These are phyloP conservation scores for Diplodus sargus DNA, from an alignment of 2,797 vertebrate species.

Conservation along the genomic window DNA sequence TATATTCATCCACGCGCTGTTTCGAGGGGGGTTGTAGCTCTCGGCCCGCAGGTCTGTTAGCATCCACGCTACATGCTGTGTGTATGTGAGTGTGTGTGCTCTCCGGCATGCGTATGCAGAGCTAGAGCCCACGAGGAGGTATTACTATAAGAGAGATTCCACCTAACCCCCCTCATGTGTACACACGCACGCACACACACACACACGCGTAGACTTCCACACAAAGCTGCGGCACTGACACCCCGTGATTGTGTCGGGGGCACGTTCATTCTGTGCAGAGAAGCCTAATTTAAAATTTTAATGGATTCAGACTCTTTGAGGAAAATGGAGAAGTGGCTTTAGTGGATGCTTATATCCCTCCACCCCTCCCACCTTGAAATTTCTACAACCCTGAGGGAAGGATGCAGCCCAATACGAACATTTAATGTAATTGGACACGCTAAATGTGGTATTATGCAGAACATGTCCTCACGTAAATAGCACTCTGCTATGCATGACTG, in stretches of 20 bases:
- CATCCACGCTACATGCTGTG: constrained; percentile 28
- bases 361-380: constrained; percentile 42
- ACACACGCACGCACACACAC: constrained; percentile 1
- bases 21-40: constrained; percentile 52
- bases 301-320: constrained; percentile 72
- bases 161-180: background rate
- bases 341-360: constrained; percentile 46
- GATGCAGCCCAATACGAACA: constrained; percentile 56
- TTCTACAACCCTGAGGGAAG: constrained; percentile 43
- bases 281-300: constrained; percentile 77
- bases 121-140: constrained; percentile 46
- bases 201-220: constrained; percentile 19
- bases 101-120: constrained; percentile 31
- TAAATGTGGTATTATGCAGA: constrained; percentile 68
- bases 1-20: constrained; percentile 51
- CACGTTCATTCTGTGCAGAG: constrained; percentile 67
- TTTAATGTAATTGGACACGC: constrained; percentile 71
- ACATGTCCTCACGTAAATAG: constrained; percentile 54
- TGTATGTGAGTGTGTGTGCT: constrained; percentile 3
- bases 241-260: constrained; percentile 46
- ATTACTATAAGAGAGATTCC: constrained; percentile 39
- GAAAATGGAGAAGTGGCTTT: constrained; percentile 66
- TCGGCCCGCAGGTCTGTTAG: constrained; percentile 56
- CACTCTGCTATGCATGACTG: constrained; percentile 46
- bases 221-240: constrained; percentile 50